Base-by-base conservation (phyloP, 2,113 vertebrate genomes). In the Stigmatopora nigra region DNA sequence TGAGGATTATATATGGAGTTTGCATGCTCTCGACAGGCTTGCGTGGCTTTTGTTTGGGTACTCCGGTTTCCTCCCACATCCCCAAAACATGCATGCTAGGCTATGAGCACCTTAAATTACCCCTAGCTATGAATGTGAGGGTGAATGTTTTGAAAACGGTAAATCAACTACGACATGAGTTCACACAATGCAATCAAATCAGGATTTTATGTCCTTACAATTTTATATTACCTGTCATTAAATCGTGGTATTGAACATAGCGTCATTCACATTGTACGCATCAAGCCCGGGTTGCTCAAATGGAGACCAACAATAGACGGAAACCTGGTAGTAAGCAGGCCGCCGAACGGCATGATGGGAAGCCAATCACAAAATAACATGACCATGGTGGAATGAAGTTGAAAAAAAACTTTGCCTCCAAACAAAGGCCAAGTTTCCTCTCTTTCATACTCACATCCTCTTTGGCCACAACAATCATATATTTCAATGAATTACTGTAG, bases 301-400 rank as follows among this genome's bases (percentile, higher is more conserved):
- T 60, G 67, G 31, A n/a, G 49, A 60, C 82, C 79, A 82, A 90
- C 89, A 91, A 90, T 89, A 51, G 71, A 70, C 85, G 89, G 90
- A 90, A 90, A 79, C 86, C 71, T 63, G 76, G 45, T 17, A 5
- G 62, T 72, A 78, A 31, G 67, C 69, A 69, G 69, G 65, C 70
- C 66, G 22, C 59, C 69, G 69, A 51, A 69, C 45, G 66, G 67
- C 79, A 79, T 79, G 71, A 19, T 76, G 80, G 78, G 83, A 88
- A 83, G 68, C 20, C 45, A 65, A 71, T 72, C 72, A 67, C 70
- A 76, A 79, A 82, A 82, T 74, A 87, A 70, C 81, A 75, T 82
- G 75, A 84, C 80, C 83, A 82, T 84, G 73, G 45, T 52, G 52
- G 65, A 67, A 63, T 71, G 72, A 58, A 63, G 65, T 49, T 19